phyloP scores from a whole-genome alignment of 2,888 invertebrate species.

The Caenorhabditis panamensis region DNA sequence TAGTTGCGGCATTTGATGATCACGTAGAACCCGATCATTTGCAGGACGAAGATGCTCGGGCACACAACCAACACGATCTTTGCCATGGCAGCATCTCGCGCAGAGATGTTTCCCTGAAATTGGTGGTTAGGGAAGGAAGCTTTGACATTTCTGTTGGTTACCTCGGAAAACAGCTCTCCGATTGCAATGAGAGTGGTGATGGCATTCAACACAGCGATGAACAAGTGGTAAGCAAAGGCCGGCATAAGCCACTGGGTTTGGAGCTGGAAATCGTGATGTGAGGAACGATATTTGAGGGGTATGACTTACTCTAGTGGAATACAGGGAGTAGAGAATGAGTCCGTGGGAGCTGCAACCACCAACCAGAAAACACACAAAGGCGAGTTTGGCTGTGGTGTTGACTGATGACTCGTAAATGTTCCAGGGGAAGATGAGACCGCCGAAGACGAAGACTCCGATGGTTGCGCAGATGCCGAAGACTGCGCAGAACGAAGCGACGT shows the following conservation, averaged over 20 bases:
- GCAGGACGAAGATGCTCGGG: conserved; percentile 46
- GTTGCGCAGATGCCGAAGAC: conserved; percentile 55
- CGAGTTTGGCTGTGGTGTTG: conserved; percentile 54
- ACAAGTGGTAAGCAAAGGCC: conserved; percentile 54
- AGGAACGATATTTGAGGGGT: not conserved
- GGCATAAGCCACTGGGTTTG: conserved; percentile 59
- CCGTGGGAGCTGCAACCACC: conserved; percentile 55
- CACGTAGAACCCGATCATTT: conserved; percentile 38
- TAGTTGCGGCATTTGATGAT: conserved; percentile 45
- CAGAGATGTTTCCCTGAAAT: conserved; percentile 38
- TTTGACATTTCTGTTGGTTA: not conserved
- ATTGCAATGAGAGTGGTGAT: conserved; percentile 59
- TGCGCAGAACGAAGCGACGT: conserved; percentile 47
- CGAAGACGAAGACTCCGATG: conserved; percentile 48
- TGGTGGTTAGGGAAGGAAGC: not conserved
- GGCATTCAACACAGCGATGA: conserved; percentile 58
- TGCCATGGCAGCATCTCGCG: conserved; percentile 48
- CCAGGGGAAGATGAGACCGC: conserved; percentile 55
- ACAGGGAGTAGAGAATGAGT: conserved; percentile 54
- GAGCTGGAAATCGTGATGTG: conserved; percentile 22
- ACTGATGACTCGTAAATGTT: conserved; percentile 52
- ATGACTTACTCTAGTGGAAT: conserved; percentile 46
- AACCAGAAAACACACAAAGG: conserved; percentile 56
- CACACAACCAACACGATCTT: conserved; percentile 48
- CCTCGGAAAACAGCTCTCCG: conserved; percentile 63